Percentiles rank a stretch among this genome's conserved stretches.
phyloP scores from a whole-genome alignment of 1,140 invertebrate species.

The Carposina sasakii region DNA sequence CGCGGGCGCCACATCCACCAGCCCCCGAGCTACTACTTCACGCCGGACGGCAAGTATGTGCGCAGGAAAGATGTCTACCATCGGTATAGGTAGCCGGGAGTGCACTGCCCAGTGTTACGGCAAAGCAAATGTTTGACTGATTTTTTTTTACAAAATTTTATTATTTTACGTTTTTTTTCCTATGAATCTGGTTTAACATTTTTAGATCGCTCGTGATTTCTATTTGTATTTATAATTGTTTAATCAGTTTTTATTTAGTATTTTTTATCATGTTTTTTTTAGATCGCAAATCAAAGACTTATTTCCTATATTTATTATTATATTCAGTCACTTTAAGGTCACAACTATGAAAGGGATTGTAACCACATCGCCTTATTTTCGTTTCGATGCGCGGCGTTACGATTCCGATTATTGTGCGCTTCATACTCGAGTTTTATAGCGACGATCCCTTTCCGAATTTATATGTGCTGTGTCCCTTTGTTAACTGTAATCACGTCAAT shows the following conservation, averaged over 20 bases:
- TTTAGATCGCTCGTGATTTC: not conserved
- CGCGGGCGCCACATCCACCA: constrained; percentile 58
- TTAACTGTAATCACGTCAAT: no score
- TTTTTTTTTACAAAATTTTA: not conserved
- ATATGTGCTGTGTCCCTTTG: no score
- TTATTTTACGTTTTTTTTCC: constrained; percentile 7
- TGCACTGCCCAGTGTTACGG: no score
- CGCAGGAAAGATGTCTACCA: constrained; percentile 60
- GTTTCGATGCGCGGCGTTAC: no score
- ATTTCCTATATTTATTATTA: no score
- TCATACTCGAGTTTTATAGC: no score
- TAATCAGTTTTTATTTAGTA: constrained; percentile 10
- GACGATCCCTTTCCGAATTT: no score
- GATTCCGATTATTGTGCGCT: no score
- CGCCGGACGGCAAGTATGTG: constrained; percentile 63
- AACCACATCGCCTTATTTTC: no score
- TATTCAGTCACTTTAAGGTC: no score
- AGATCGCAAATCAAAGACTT: no score
- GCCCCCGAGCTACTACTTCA: constrained; percentile 61
- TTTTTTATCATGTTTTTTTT: constrained; percentile 17
- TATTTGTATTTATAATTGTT: not conserved
- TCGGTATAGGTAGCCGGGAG: constrained; percentile 55
- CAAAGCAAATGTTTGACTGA: not conserved
- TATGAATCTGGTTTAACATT: not conserved
- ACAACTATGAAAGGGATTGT: no score